Percentiles rank a stretch among this genome's conserved stretches.
These are phyloP conservation scores for Tortricodes alternella DNA, from an alignment of 2,888 invertebrate species.

Conservation along the genomic window DNA sequence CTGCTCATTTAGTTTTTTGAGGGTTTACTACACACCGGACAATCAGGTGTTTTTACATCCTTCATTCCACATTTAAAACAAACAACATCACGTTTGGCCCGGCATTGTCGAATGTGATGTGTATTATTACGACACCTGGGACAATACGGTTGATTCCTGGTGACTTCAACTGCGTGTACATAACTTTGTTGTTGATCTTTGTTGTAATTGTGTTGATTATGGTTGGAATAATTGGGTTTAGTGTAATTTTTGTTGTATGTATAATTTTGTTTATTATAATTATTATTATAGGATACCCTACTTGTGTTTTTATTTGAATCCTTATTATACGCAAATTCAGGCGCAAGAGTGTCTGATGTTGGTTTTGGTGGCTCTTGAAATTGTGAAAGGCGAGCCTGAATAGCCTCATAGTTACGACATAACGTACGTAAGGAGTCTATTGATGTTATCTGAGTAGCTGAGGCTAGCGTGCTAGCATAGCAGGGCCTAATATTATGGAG, in stretches of 20 bases:
- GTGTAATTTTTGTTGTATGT: neutral
- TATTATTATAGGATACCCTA: neutral
- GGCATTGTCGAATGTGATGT: conserved; percentile 11
- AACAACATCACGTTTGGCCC: neutral
- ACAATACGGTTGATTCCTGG: neutral
- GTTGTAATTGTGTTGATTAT: neutral
- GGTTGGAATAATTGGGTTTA: neutral
- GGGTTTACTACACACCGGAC: conserved; percentile 6
- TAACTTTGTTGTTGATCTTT: neutral
- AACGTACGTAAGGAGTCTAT: conserved; percentile 13
- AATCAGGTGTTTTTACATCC: conserved; percentile 8
- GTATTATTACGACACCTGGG: neutral
- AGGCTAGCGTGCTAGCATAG: neutral
- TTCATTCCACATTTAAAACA: conserved; percentile 17
- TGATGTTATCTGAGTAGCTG: neutral
- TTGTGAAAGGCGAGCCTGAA: conserved; percentile 16
- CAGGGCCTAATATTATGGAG: neutral
- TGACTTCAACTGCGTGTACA: neutral
- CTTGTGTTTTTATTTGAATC: neutral
- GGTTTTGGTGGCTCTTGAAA: conserved; percentile 34
- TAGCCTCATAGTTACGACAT: conserved; percentile 34
- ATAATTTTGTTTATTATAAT: neutral
- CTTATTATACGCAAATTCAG: conserved; percentile 31
- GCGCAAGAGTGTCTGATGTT: conserved; percentile 22
- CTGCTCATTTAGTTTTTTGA: conserved; percentile 11